Evolutionary conservation across 1,140 invertebrate species (phyloP).

Genomic region (Hypsibius dujardini): DNA sequence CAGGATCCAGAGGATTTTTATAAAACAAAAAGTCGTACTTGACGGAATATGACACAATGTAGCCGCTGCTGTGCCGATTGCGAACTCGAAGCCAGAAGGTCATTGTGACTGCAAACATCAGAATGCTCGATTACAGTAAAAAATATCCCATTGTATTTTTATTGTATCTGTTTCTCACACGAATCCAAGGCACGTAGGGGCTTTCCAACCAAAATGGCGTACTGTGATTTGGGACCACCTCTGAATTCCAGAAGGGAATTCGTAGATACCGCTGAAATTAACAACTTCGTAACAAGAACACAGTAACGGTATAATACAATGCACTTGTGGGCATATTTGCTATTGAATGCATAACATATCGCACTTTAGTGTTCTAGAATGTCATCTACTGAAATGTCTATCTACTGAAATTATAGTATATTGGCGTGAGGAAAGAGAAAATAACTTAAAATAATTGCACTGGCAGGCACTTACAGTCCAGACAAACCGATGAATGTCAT

Average conservation of each 20-base stretch:
- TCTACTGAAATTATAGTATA: no score
- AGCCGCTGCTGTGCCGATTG: background rate
- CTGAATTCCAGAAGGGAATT: background rate
- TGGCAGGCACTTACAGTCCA: background rate
- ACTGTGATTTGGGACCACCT: background rate
- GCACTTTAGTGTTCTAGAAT: no score
- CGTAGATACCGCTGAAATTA: background rate
- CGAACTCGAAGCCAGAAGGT: background rate
- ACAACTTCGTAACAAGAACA: background rate
- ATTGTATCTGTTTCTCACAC: background rate
- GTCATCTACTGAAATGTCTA: no score
- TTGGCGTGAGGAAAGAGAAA: no score
- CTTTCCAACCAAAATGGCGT: constrained; percentile 5
- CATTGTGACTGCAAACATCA: background rate
- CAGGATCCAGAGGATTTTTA: background rate
- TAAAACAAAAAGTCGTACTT: background rate
- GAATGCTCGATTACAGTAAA: no score
- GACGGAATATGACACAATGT: constrained; percentile 1
- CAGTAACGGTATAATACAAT: background rate
- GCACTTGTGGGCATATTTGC: background rate
- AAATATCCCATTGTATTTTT: no score
- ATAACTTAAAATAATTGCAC: background rate
- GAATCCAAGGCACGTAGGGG: constrained; percentile 3
- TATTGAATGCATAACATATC: background rate
- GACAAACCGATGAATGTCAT: background rate